Base-by-base conservation (phyloP, 1,140 invertebrate genomes). In the Gyrodactylus salaris region DNA sequence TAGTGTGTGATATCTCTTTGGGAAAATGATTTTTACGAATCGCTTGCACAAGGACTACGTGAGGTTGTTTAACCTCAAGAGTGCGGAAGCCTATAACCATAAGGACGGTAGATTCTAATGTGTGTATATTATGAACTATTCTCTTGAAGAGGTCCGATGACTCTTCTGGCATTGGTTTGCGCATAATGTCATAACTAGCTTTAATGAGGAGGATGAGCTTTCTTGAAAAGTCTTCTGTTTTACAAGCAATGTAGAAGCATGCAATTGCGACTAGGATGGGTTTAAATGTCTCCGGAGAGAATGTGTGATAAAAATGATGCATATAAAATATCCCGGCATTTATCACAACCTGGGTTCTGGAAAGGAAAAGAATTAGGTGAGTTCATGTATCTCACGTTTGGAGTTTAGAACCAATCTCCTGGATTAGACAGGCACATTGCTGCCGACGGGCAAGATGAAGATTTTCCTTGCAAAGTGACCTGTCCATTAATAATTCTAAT, bases 151-250 rank as follows among this genome's bases (percentile, higher is more conserved):
- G n/a, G 34, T 54, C 34, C n/a, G 34, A 54, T 16, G 34, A 54
- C 20, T 71, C 25, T 1, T 21, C 21, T 7, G 21, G 21, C 21
- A 71, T 71, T 25, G 21, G 70, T 71, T 71, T 71, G 16, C 70
- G 21, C 7, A 25, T 24, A 25, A 71, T 16, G 19, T 71, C 21
- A 25, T 71, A 71, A 23, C 20, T 24, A 71, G 70, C 25, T 71
- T 71, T 71, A 25, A 71, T 25, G 26, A 71, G 21, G 26, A 24
- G 21, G 20, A 24, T 25, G 7, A 71, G 25, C n/a, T 71, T 71
- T 25, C 70, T 22, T 24, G 70, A 21, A 71, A 21, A 71, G n/a
- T 71, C 70, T 71, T 71, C 70, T 1, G 70, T 24, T 71, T 71
- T 71, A 24, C 21, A 71, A 24, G 70, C 70, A 16, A 71, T 24